phyloP scores from a whole-genome alignment of 2,113 vertebrate species.

The Charina bottae region DNA sequence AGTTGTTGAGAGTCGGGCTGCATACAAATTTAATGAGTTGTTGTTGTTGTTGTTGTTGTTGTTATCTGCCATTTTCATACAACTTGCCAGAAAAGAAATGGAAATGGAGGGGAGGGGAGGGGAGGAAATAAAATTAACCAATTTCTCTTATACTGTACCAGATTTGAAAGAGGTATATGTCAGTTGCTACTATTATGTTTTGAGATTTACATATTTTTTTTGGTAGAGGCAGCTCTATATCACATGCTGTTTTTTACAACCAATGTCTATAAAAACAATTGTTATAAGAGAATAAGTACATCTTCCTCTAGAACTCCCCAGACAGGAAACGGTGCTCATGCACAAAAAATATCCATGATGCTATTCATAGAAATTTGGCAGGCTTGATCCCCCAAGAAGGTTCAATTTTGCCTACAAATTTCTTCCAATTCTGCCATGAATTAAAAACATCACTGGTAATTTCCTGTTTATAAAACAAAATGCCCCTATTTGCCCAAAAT shows the following conservation, averaged over 20 bases:
- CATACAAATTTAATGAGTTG: neutral
- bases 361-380: neutral
- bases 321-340: neutral
- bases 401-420: neutral
- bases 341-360: neutral
- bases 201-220: neutral
- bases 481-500: too few species aligned
- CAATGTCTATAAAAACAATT: neutral
- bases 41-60: neutral
- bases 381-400: neutral
- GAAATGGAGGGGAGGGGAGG: neutral
- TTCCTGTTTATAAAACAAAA: neutral
- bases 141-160: too few species aligned
- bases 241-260: neutral
- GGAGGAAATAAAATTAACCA: too few species aligned
- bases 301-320: neutral
- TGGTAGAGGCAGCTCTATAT: neutral
- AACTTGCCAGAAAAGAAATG: neutral
- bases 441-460: neutral
- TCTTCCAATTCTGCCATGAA: neutral
- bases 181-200: neutral
- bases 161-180: neutral
- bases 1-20: neutral
- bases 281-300: neutral
- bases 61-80: neutral